These are phyloP conservation scores for Cydia amplana DNA, from an alignment of 1,140 invertebrate species.

Conservation along the genomic window DNA sequence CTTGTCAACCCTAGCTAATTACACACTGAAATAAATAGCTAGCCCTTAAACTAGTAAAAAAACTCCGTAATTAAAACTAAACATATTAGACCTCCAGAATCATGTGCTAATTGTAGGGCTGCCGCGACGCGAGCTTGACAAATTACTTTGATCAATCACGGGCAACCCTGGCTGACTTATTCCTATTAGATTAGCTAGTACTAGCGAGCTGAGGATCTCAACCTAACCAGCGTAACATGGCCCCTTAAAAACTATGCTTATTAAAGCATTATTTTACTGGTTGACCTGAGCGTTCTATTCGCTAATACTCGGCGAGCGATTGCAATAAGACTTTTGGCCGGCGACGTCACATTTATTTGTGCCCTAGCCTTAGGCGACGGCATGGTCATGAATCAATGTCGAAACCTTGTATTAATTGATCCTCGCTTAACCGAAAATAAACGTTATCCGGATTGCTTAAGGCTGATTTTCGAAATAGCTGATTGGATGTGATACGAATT, in stretches of 20 bases:
- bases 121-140: slow-evolving; percentile 29
- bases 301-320: not conserved
- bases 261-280: not conserved
- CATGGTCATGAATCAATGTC: not conserved
- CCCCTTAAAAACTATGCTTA: not conserved
- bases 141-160: slow-evolving; percentile 32
- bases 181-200: not conserved
- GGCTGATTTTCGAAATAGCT: not conserved
- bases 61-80: slow-evolving; percentile 26
- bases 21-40: not conserved
- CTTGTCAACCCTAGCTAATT: slow-evolving; percentile 5
- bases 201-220: not conserved
- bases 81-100: slow-evolving; percentile 33
- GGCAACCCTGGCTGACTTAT: slow-evolving; percentile 24
- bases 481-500: not conserved
- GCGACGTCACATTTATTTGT: slow-evolving; percentile 31
- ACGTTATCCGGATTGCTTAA: not conserved
- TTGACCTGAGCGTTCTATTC: not conserved
- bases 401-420: not conserved
- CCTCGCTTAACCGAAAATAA: not conserved
- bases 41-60: slow-evolving; percentile 5
- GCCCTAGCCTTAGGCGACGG: slow-evolving; percentile 13
- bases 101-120: slow-evolving; percentile 29
- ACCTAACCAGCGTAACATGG: not conserved
- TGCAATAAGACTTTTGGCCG: not conserved